Evolutionary conservation across 2,797 vertebrate genomes (phyloP).

Genomic region (Acestrorhynchus altus): DNA sequence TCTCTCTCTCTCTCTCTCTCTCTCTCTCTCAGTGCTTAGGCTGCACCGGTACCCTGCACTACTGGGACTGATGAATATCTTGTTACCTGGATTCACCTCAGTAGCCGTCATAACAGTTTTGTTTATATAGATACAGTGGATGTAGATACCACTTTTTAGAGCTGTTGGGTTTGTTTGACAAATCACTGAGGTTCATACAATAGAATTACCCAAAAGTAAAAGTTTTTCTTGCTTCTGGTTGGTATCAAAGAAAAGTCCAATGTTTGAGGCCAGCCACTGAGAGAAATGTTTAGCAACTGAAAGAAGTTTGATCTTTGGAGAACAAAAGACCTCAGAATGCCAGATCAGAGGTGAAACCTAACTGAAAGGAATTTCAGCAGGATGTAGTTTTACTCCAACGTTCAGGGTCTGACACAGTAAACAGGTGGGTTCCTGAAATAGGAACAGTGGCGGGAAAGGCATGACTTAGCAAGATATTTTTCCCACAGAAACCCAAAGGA

Average conservation of each 20-base stretch:
- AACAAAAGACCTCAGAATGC: constrained; percentile 37
- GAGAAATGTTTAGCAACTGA: not conserved
- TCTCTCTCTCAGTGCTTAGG: constrained; percentile 19
- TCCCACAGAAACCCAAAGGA: constrained; percentile 43
- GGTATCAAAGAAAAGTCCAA: not conserved
- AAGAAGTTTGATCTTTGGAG: constrained; percentile 5
- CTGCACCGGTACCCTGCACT: constrained; percentile 40
- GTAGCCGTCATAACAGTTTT: constrained; percentile 47
- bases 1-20: no score
- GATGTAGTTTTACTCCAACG: constrained; percentile 52
- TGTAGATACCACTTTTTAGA: no score
- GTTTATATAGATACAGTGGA: constrained; percentile 32
- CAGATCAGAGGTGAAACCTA: constrained; percentile 50
- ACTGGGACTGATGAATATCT: constrained; percentile 20
- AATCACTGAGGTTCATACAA: not conserved
- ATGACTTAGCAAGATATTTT: constrained; percentile 47
- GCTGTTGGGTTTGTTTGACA: not conserved
- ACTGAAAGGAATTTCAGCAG: constrained; percentile 51
- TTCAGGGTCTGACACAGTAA: constrained; percentile 46
- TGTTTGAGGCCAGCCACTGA: not conserved
- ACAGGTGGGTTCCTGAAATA: constrained; percentile 56
- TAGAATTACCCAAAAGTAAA: not conserved
- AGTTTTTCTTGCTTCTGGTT: not conserved
- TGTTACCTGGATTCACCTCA: constrained; percentile 51
- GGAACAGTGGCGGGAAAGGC: constrained; percentile 53